Percentiles rank a stretch among this genome's conserved stretches.
Evolutionary conservation across 2,797 vertebrate species (phyloP).

Genomic region (Moxostoma hubbsi): DNA sequence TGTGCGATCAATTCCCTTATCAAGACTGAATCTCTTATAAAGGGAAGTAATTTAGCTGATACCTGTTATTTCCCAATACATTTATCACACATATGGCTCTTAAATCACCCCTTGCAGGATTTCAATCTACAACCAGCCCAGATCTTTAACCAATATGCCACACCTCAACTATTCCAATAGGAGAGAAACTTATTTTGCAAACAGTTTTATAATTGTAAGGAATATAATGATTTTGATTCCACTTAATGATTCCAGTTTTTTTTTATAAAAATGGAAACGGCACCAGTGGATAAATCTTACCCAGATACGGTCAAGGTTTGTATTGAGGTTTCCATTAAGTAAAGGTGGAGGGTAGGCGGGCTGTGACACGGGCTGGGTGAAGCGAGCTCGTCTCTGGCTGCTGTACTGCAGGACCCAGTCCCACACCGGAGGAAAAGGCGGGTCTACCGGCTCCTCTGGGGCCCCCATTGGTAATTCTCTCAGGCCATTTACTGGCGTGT

Average conservation of each 20-base stretch:
- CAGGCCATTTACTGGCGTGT: conserved; percentile 79
- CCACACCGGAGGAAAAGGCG: conserved; percentile 82
- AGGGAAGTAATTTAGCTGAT: background rate
- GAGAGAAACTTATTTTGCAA: background rate
- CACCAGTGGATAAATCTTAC: conserved; percentile 56
- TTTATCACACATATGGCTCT: background rate
- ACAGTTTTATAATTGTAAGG: too few relatives aligned
- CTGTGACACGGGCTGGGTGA: conserved; percentile 79
- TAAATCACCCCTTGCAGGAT: background rate
- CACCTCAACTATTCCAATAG: background rate
- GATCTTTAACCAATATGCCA: background rate
- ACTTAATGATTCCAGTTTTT: too few relatives aligned
- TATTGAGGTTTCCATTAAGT: conserved; percentile 82
- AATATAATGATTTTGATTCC: too few relatives aligned
- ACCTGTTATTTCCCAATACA: background rate
- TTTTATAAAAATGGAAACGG: too few relatives aligned
- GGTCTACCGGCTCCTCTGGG: conserved; percentile 71
- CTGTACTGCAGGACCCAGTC: conserved; percentile 89
- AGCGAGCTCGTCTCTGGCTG: conserved; percentile 74
- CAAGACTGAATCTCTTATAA: background rate
- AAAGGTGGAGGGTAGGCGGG: conserved; percentile 56
- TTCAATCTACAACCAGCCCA: background rate
- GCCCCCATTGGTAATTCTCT: conserved; percentile 72
- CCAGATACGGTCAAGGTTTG: conserved; percentile 70
- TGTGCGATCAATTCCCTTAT: background rate